Conservation (phyloP, 1,140 invertebrate species). For the Zaprionus gabonicus region DNA sequence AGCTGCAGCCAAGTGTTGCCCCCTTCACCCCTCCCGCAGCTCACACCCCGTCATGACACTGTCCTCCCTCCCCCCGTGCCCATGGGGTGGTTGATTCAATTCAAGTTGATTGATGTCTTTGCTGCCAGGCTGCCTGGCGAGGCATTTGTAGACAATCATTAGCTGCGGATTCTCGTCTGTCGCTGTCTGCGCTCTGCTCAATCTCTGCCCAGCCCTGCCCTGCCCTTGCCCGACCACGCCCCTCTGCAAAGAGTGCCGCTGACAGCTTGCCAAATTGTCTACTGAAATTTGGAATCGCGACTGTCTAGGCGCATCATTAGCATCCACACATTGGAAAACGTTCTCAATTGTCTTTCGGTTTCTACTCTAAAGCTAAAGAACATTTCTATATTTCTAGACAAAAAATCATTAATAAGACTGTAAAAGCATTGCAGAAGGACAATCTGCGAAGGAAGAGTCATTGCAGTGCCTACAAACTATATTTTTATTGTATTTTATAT, state of each 20-base stretch:
- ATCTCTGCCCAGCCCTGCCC: slow-evolving; percentile 30
- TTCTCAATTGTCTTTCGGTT: no score
- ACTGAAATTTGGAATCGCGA: slow-evolving; percentile 44
- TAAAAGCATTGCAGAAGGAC: no score
- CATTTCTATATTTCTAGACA: no score
- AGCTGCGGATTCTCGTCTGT: slow-evolving; percentile 50
- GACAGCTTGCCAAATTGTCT: slow-evolving; percentile 81
- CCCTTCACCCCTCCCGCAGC: neutral
- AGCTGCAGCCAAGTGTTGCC: slow-evolving; percentile 41
- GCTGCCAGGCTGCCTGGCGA: slow-evolving; percentile 46
- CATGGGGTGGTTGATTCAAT: slow-evolving; percentile 48
- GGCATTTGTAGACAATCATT: slow-evolving; percentile 72
- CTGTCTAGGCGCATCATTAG: slow-evolving; percentile 59
- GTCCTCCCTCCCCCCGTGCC: neutral
- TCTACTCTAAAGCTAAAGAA: no score
- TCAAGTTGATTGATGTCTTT: slow-evolving; percentile 76
- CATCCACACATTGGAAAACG: slow-evolving; percentile 16
- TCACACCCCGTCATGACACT: neutral
- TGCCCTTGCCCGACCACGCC: slow-evolving; percentile 34
- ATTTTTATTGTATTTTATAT: no score
- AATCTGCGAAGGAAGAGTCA: no score
- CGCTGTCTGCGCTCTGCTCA: slow-evolving; percentile 37
- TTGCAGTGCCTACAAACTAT: no score
- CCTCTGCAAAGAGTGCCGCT: slow-evolving; percentile 60
- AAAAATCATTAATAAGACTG: no score